Base-by-base conservation (phyloP, 2,797 vertebrate genomes). In the Craterocephalus amniculus region DNA sequence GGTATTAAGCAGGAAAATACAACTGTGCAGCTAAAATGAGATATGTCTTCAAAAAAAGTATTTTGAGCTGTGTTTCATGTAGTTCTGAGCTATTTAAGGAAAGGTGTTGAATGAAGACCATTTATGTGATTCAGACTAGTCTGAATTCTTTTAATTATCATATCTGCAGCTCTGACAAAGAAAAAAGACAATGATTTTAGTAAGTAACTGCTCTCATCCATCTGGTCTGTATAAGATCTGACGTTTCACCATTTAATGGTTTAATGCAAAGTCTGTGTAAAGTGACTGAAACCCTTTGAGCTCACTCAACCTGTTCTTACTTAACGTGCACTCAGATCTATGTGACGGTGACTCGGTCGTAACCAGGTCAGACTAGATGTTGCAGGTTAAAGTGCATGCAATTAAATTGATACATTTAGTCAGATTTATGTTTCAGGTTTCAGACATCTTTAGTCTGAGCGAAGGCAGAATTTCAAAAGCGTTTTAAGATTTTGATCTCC, bases 241-340 rank as follows among this genome's bases (percentile, higher is more conserved):
- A 70, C 27, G 55, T 74, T 73, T 62, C 65, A 2, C n/a, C 36
- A n/a, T 80, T 70, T 63, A 48, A 79, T 72, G 76, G 74, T 80
- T 70, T 63, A 48, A 79, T 72, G 76, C 75, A 71, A 72, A 63
- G 67, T 7, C 40, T 75, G 51, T 35, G 45, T 34, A 74, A 61
- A 84, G 63, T 70, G 87, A 90, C 66, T 91, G 92, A 90, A 34
- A 87, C 83, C 79, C 57, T 77, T 79, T 74, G 74, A 79, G 63
- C 59, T 68, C 1, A 54, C 56, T 24, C 68, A 90, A 88, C 78
- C 90, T 91, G 91, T 86, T 91, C 80, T 80, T 74, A 88, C 85
- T 92, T 91, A 89, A 85, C 78, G 70, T 84, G 70, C 80, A 58
- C 70, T 67, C 76, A 35, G 52, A 78, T 54, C 67, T 62, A 67